phyloP scores from a whole-genome alignment of 2,797 vertebrate species.

The Antennarius maculatus region DNA sequence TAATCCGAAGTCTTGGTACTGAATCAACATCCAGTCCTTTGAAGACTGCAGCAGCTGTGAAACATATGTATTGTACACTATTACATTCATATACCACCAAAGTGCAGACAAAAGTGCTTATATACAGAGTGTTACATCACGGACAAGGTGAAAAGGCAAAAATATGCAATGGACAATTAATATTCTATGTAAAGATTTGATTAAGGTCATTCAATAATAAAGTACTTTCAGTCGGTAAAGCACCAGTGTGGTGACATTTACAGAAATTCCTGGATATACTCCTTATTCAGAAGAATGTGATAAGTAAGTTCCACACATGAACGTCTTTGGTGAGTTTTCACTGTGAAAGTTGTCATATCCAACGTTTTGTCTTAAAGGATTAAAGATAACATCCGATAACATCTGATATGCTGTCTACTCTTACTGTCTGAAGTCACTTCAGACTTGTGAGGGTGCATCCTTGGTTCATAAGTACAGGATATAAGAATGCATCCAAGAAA shows the following conservation, averaged over 20 bases:
- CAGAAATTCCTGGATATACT: constrained; percentile 39
- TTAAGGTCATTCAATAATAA: constrained; percentile 30
- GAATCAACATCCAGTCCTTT: background rate
- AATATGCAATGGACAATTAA: background rate
- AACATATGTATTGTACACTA: constrained; percentile 30
- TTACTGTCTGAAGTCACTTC: background rate
- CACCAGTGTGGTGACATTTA: constrained; percentile 69
- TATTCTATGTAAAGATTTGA: constrained; percentile 1
- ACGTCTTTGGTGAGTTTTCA: constrained; percentile 1
- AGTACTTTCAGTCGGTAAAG: constrained; percentile 52
- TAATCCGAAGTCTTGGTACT: constrained; percentile 8
- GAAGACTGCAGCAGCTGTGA: constrained; percentile 30
- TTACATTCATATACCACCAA: constrained; percentile 51
- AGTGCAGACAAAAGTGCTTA: constrained; percentile 65
- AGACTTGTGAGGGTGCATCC: background rate
- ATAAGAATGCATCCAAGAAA: constrained; percentile 4
- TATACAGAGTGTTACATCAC: constrained; percentile 53
- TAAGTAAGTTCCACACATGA: constrained; percentile 10
- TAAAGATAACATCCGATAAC: too few species aligned
- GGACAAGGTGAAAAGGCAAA: constrained; percentile 31
- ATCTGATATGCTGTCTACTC: background rate
- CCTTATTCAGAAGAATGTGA: constrained; percentile 12
- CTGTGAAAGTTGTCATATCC: constrained; percentile 23
- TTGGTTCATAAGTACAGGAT: background rate
- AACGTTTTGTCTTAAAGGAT: constrained; percentile 1